Evolutionary conservation across 2,888 invertebrate genomes (phyloP), one percentile per base, ranked within the genome.

Genomic region (Spialia ferax): DNA sequence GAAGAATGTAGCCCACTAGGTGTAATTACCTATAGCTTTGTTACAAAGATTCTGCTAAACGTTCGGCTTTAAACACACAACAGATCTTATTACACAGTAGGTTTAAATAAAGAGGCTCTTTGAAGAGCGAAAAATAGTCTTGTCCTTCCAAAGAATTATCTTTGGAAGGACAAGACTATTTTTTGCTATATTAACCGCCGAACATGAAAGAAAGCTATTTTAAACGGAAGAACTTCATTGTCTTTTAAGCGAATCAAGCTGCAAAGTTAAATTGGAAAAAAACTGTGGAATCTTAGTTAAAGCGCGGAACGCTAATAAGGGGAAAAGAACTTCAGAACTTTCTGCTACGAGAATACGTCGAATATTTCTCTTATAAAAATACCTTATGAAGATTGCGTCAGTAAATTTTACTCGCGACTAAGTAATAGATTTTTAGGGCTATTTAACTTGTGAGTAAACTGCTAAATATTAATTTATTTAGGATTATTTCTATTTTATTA

Each of bases 321-420:
- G 81, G 79, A 81, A 87, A 89, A 87, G 82, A 86, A 84, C 75
- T 78, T 80, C 80, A 83, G 82, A 88, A 88, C 86, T 87, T 87
- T 87, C 81, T 81, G 85, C 81, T 77, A 78, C n/a, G n/a, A n/a
- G n/a, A n/a, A n/a, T n/a, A n/a, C 80, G 79, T 75, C 79, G 79
- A 79, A 86, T 87, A 87, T 81, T 84, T 87, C 87, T 83, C 83
- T 85, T 85, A 85, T 86, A 81, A 85, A 87, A 87, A 86, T 83
- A 84, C 82, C 80, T n/a, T n/a, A n/a, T 78, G 76, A 80, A 78
- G 80, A 84, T 80, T 78, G 76, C 79, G 59, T 29, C 42, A 20
- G 52, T 79, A 82, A 78, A 77, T 82, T 82, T 83, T 84, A 38
- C 20, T 56, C 15, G 10, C 10, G 26, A 35, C 10, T 22, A 35